Evolutionary conservation across 2,113 vertebrate genomes (phyloP).

Genomic region (Aythya baeri): DNA sequence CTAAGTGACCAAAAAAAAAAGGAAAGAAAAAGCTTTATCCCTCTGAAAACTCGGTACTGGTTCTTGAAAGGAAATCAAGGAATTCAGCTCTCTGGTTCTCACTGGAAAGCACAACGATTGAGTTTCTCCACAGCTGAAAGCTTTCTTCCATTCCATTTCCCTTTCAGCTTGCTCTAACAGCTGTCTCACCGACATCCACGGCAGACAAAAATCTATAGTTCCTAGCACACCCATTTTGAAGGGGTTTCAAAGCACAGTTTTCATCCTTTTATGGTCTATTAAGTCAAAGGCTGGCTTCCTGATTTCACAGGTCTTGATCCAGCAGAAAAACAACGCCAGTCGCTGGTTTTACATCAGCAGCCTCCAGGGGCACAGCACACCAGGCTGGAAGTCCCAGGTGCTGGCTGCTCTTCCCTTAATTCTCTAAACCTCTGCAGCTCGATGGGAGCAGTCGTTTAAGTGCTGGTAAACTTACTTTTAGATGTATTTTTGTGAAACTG

Average conservation of each 20-base stretch:
- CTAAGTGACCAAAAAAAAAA: not conserved
- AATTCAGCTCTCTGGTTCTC: not conserved
- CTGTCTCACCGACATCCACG: not conserved
- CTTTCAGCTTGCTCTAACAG: not conserved
- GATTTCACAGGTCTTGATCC: not conserved
- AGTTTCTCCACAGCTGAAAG: not conserved
- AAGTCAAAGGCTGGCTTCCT: not conserved
- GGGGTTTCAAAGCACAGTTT: not conserved
- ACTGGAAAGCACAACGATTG: not conserved
- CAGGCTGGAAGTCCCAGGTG: not conserved
- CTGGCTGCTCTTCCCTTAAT: not conserved
- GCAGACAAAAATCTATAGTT: not conserved
- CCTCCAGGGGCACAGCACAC: not conserved
- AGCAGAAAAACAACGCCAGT: not conserved
- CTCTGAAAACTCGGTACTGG: not conserved
- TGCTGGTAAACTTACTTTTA: constrained; percentile 17
- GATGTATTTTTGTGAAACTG: not conserved
- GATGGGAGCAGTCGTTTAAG: not conserved
- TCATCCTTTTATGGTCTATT: not conserved
- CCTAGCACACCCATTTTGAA: not conserved
- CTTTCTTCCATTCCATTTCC: not conserved
- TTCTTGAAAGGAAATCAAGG: not conserved
- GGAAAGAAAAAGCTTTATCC: not conserved
- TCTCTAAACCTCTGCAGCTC: not conserved
- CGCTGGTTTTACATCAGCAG: not conserved